phyloP scores from a whole-genome alignment of 2,797 vertebrate species.

The Spinibarbus caldwelli region DNA sequence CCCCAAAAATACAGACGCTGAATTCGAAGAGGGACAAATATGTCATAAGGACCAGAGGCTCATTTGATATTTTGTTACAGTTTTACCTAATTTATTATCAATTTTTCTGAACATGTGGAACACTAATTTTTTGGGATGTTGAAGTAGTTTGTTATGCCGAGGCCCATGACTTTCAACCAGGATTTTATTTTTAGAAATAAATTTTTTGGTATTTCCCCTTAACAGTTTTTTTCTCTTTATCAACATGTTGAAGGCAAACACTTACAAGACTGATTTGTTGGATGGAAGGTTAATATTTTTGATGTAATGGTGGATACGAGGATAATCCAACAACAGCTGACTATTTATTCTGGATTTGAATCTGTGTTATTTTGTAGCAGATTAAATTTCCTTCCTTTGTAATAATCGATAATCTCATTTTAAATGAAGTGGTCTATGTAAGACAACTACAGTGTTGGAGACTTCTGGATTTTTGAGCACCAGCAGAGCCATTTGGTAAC shows the following conservation, averaged over 20 bases:
- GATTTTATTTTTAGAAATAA: conserved; percentile 2
- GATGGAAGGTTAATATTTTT: background rate
- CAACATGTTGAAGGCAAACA: conserved; percentile 11
- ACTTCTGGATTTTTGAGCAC: conserved; percentile 32
- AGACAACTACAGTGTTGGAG: conserved; percentile 5
- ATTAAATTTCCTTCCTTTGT: background rate
- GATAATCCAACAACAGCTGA: background rate
- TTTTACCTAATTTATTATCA: conserved; percentile 47
- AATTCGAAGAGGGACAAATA: conserved; percentile 31
- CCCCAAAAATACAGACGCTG: conserved; percentile 8
- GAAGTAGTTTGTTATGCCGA: conserved; percentile 40
- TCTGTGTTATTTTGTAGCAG: conserved; percentile 8
- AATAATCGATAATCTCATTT: conserved; percentile 6
- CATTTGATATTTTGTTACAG: conserved; percentile 32
- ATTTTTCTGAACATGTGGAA: conserved; percentile 21
- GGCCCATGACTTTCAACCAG: conserved; percentile 27
- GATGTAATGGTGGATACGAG: background rate
- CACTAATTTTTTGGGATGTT: background rate
- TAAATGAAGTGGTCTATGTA: conserved; percentile 10
- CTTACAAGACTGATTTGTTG: conserved; percentile 12
- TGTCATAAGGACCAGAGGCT: conserved; percentile 22
- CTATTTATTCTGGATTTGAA: conserved; percentile 20
- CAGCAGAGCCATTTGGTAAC: conserved; percentile 40
- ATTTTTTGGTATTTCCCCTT: conserved; percentile 14
- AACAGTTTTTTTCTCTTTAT: background rate